Conservation (phyloP, 2,888 invertebrate species). For the Gerosis bhagava region DNA sequence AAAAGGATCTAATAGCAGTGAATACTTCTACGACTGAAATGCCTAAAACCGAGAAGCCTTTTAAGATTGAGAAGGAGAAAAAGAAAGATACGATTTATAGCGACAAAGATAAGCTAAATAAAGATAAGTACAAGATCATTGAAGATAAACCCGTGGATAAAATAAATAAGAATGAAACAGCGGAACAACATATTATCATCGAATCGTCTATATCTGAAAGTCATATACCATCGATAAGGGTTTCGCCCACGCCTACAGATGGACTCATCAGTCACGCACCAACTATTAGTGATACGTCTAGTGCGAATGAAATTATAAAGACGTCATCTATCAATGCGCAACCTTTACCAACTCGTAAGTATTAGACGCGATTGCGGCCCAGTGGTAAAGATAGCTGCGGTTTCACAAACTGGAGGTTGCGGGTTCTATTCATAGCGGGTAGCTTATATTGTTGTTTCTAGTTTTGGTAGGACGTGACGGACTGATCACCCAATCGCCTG, state of each 20-base stretch:
- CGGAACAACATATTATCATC: conserved; percentile 51
- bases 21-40: conserved; percentile 37
- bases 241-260: conserved; percentile 62
- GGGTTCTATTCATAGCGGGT: too few species aligned
- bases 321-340: conserved; percentile 61
- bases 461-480: too few species aligned
- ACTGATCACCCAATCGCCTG: too few species aligned
- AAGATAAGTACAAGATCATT: conserved; percentile 46
- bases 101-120: conserved; percentile 59
- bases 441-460: too few species aligned
- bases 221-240: conserved; percentile 31
- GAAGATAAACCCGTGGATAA: conserved; percentile 45
- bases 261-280: conserved; percentile 51
- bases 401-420: too few species aligned
- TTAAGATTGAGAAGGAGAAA: conserved; percentile 53
- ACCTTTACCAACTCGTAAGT: conserved; percentile 66
- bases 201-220: conserved; percentile 57
- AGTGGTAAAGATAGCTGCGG: too few species aligned
- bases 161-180: conserved; percentile 48
- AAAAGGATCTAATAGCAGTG: conserved; percentile 36
- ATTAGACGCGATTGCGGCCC: too few species aligned
- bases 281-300: conserved; percentile 37
- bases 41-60: conserved; percentile 45
- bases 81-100: conserved; percentile 56
- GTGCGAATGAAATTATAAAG: conserved; percentile 44